Base-by-base conservation (phyloP, 2,888 invertebrate species). In the Chymomyza procnemis region DNA sequence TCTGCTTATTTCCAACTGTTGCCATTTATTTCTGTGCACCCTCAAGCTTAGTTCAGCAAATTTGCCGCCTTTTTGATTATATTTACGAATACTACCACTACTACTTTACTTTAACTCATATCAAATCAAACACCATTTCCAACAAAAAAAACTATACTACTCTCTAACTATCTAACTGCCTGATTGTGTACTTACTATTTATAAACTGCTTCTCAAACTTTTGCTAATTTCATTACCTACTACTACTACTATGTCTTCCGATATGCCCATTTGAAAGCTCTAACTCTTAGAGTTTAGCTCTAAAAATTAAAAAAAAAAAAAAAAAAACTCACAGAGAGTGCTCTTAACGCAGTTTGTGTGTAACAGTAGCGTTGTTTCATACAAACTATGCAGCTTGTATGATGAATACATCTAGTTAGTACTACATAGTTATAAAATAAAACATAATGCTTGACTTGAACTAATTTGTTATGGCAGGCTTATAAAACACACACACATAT, bases 371-470 rank as follows among this genome's bases (percentile, higher is more conserved):
- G 34, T 41, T 41, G 34, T 41, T 41, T 41, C 34, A 41, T 41
- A 41, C 34, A 41, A 41, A 1, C 9, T 41, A 3, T 41, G 9
- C 12, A 41, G 12, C 34, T 41, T 41, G 34, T 41, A 41, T 41
- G 34, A 41, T 41, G 34, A 41, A 41, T 41, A 41, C 34, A n/a
- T 41, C 12, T 41, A 41, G 73, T 73, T 59, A 67, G 82, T 80
- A 82, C 82, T 67, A 78, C 67, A 64, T 80, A 80, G 80, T 68
- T 82, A 76, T 80, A 79, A 81, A 69, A 77, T 75, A 73, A 1
- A 50, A 50, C 4, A 64, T 74, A 69, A 66, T 71, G 76, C 76
- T 76, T 76, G 76, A 76, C 69, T 76, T 76, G 76, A 12, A 14
- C 54, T 21, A 8, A 21, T 54, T 21, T 54, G 54, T 22, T 54